Percentiles rank a stretch among this genome's conserved stretches.
phyloP scores from a whole-genome alignment of 2,113 vertebrate species.

The Halcyon senegalensis region DNA sequence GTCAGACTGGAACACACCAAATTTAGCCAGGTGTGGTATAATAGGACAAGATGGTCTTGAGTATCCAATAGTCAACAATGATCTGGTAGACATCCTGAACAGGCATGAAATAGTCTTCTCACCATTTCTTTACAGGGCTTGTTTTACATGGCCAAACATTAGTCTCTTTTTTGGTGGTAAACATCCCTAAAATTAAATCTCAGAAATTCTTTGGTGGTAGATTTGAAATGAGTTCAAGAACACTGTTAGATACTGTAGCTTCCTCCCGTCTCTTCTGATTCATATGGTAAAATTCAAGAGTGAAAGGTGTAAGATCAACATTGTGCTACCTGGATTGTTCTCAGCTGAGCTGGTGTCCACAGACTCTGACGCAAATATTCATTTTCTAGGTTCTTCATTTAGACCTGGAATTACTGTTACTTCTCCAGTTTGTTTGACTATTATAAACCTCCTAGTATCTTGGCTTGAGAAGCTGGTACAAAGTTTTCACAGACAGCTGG shows the following conservation, averaged over 20 bases:
- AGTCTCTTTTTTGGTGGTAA: background rate
- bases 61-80: background rate
- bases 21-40: background rate
- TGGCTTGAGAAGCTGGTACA: background rate
- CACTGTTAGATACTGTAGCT: background rate
- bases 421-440: background rate
- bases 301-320: background rate
- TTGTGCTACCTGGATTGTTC: background rate
- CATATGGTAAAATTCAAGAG: background rate
- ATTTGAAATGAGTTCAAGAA: background rate
- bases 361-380: background rate
- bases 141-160: background rate
- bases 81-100: background rate
- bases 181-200: background rate
- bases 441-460: background rate
- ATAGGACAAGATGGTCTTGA: background rate
- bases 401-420: background rate
- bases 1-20: background rate
- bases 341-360: no score
- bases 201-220: background rate
- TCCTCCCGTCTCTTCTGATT: background rate
- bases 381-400: background rate
- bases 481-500: background rate
- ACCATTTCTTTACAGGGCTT: background rate
- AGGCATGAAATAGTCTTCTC: background rate